phyloP scores from a whole-genome alignment of 2,888 invertebrate species.

The Pachydiplax longipennis region DNA sequence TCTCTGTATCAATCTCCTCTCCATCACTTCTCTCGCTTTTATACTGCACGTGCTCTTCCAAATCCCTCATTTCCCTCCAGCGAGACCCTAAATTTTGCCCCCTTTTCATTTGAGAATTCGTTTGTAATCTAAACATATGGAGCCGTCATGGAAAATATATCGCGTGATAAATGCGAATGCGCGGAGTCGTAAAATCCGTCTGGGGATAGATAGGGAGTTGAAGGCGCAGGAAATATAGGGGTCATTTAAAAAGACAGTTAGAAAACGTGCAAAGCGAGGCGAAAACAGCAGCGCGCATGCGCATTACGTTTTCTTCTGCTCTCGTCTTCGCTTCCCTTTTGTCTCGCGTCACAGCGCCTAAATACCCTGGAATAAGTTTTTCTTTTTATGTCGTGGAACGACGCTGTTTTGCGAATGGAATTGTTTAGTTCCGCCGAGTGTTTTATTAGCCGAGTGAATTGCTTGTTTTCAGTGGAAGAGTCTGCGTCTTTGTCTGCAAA shows the following conservation, averaged over 20 bases:
- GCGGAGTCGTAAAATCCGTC: slow-evolving; percentile 46
- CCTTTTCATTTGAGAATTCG: slow-evolving; percentile 48
- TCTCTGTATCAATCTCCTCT: slow-evolving; percentile 47
- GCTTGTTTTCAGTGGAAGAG: too few relatives aligned
- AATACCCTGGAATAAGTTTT: not conserved
- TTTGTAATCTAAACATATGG: slow-evolving; percentile 52
- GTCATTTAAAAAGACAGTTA: slow-evolving; percentile 52
- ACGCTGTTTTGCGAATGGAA: too few relatives aligned
- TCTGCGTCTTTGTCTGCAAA: too few relatives aligned
- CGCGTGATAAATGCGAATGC: slow-evolving; percentile 51
- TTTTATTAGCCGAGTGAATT: too few relatives aligned
- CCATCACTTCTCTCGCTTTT: slow-evolving; percentile 1
- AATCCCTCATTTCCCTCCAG: not conserved
- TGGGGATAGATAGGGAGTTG: slow-evolving; percentile 47
- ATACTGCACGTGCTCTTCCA: slow-evolving; percentile 28
- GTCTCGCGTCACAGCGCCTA: not conserved
- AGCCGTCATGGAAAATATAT: slow-evolving; percentile 51
- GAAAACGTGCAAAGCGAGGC: slow-evolving; percentile 48
- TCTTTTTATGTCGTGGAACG: too few relatives aligned
- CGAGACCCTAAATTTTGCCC: slow-evolving; percentile 46
- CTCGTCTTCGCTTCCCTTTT: not conserved
- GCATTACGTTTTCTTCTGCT: not conserved
- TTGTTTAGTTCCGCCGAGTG: too few relatives aligned
- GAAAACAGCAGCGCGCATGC: not conserved
- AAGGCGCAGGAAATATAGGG: slow-evolving; percentile 50